These are phyloP conservation scores for Pituophis catenifer DNA, from an alignment of 2,113 vertebrate genomes.

Conservation along the genomic window DNA sequence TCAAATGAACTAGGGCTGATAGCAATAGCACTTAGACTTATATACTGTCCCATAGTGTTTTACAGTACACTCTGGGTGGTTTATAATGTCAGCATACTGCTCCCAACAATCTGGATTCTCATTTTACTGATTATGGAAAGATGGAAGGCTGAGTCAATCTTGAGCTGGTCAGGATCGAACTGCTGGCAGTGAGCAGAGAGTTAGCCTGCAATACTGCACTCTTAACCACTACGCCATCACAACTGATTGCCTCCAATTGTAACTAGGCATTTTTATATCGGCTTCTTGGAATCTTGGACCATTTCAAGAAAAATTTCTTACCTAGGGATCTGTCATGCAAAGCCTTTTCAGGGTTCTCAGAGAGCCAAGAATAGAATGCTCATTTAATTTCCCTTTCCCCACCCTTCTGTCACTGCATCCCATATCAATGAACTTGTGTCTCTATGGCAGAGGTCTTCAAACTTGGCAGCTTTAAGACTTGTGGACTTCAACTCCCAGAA, in stretches of 20 bases:
- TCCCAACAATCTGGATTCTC: neutral
- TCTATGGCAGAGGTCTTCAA: neutral
- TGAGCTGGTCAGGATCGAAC: neutral
- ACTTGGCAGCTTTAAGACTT: no score
- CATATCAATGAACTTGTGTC: neutral
- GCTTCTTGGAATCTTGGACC: neutral
- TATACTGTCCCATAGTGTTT: neutral
- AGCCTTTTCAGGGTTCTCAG: neutral
- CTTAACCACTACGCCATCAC: neutral
- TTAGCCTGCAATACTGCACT: neutral
- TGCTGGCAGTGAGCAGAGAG: neutral
- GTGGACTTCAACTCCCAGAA: no score
- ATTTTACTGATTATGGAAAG: neutral
- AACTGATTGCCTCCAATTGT: neutral
- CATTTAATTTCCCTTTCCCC: neutral
- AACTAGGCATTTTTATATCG: neutral
- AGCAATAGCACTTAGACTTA: neutral
- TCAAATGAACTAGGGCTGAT: neutral
- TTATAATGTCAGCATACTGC: no score
- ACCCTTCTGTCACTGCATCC: neutral
- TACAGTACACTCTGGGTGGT: neutral
- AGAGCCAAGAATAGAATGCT: neutral
- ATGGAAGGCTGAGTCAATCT: neutral
- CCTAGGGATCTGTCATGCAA: neutral
- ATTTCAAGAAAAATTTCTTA: neutral